These are phyloP conservation scores for Caenorhabditis briggsae DNA, from an alignment of 1,140 invertebrate genomes.

Conservation along the genomic window DNA sequence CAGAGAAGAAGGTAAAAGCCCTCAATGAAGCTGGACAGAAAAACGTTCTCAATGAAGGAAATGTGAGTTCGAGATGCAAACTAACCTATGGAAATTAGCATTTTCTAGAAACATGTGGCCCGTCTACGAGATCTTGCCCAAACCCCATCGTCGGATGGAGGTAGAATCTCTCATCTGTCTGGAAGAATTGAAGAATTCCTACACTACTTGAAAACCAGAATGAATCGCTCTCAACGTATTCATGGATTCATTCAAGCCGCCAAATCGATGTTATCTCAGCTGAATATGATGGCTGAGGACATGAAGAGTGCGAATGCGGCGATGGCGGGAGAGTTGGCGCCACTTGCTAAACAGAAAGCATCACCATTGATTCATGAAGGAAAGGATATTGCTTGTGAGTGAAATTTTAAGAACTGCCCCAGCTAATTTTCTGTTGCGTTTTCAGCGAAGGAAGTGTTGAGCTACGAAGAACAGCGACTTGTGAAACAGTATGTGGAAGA, in stretches of 20 bases:
- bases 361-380: slow-evolving; percentile 73
- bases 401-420: background rate
- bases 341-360: slow-evolving; percentile 72
- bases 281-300: slow-evolving; percentile 71
- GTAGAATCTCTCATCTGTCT: slow-evolving; percentile 33
- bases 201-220: slow-evolving; percentile 61
- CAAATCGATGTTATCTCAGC: slow-evolving; percentile 72
- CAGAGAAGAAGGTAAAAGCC: slow-evolving; percentile 60
- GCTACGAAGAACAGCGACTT: slow-evolving; percentile 61
- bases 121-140: slow-evolving; percentile 28
- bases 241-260: slow-evolving; percentile 69
- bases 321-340: slow-evolving; percentile 75
- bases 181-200: slow-evolving; percentile 65
- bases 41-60: slow-evolving; percentile 61
- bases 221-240: slow-evolving; percentile 62
- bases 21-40: slow-evolving; percentile 58
- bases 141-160: slow-evolving; percentile 39
- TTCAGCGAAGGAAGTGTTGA: slow-evolving; percentile 63
- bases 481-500: slow-evolving; percentile 61
- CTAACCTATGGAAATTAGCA: background rate
- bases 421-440: background rate
- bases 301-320: slow-evolving; percentile 70
- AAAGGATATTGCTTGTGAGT: slow-evolving; percentile 65
- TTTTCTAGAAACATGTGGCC: slow-evolving; percentile 26
- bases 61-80: slow-evolving; percentile 53